Percentiles rank a stretch among this genome's conserved stretches.
These are phyloP conservation scores for Falco peregrinus DNA, from an alignment of 2,797 vertebrate genomes.

Conservation along the genomic window DNA sequence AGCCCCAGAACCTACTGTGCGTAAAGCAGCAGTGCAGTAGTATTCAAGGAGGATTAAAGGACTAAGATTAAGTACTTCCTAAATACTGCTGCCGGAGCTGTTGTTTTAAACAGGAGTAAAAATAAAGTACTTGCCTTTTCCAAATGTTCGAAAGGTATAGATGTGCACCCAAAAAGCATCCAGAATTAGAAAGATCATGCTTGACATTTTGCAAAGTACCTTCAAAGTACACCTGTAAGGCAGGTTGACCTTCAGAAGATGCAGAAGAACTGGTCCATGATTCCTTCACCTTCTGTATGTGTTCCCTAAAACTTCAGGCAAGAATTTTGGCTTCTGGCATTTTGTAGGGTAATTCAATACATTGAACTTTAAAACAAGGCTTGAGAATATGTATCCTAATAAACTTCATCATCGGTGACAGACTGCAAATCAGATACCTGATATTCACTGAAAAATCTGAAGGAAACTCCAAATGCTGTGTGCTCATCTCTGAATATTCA, in stretches of 20 bases:
- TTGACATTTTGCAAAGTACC: background rate
- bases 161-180: background rate
- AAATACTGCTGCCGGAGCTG: background rate
- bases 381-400: background rate
- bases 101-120: background rate
- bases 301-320: background rate
- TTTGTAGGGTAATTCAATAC: background rate
- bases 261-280: background rate
- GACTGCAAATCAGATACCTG: background rate
- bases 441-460: background rate
- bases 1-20: background rate
- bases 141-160: background rate
- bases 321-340: background rate
- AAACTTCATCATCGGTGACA: background rate
- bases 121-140: background rate
- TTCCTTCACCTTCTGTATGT: background rate
- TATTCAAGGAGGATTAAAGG: constrained; percentile 62
- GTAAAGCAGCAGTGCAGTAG: constrained; percentile 21
- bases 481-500: background rate
- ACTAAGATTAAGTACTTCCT: background rate
- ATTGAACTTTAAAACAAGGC: background rate
- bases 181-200: background rate
- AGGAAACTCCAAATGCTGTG: background rate
- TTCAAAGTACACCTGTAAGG: background rate
- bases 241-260: constrained; percentile 15